Conservation (phyloP, 2,113 vertebrate genomes). For the Cairina moschata region DNA sequence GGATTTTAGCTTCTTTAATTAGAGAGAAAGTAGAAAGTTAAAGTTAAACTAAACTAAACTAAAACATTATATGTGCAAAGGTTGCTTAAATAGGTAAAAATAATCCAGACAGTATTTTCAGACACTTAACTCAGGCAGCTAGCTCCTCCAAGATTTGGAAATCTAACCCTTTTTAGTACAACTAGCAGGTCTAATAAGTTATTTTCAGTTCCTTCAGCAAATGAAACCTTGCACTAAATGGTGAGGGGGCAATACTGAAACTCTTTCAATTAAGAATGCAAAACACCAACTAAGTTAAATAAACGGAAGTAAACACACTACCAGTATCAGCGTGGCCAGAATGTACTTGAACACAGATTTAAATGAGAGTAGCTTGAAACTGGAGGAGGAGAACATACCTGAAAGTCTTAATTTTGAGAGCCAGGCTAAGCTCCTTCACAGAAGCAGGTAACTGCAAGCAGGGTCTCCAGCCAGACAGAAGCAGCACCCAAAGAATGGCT, state of each 20-base stretch:
- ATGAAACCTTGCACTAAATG: not conserved
- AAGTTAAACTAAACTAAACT: not conserved
- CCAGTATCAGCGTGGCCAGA: not conserved
- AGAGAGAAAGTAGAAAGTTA: not conserved
- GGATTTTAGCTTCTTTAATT: slow-evolving; percentile 36
- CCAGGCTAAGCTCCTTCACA: not conserved
- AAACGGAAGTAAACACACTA: not conserved
- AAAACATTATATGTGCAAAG: not conserved
- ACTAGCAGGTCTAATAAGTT: not conserved
- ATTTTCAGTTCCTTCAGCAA: not conserved
- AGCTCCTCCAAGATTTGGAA: not conserved
- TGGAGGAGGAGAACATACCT: not conserved
- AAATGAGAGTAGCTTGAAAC: not conserved
- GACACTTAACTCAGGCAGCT: not conserved
- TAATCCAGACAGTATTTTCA: not conserved
- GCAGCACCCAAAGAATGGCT: not conserved
- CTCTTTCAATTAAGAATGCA: not conserved
- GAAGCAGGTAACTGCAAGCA: not conserved
- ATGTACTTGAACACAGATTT: not conserved
- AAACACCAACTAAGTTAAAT: not conserved
- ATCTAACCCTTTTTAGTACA: not conserved
- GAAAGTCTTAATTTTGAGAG: not conserved
- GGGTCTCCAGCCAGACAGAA: not conserved
- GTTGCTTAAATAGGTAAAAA: not conserved
- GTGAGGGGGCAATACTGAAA: not conserved